These are phyloP conservation scores for Coelinius sp. DNA, from an alignment of 2,888 invertebrate species.

Conservation along the genomic window DNA sequence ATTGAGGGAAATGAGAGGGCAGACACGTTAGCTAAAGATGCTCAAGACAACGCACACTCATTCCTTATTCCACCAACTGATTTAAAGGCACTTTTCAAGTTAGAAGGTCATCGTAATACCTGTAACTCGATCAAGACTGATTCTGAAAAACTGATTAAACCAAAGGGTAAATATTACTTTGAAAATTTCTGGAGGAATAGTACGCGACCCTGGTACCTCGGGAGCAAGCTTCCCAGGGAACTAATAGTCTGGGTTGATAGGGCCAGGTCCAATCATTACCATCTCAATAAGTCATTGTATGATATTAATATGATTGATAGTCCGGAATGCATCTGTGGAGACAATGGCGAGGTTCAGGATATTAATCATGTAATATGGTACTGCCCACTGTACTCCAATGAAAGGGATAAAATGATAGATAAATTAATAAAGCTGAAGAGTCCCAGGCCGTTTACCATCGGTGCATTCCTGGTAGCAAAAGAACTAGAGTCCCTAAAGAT, in stretches of 20 bases:
- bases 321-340: neutral
- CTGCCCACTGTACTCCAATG: neutral
- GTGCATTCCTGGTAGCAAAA: neutral
- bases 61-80: constrained; percentile 28
- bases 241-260: constrained; percentile 7
- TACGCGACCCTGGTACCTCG: constrained; percentile 21
- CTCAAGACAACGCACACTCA: neutral
- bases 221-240: constrained; percentile 7
- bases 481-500: too few species aligned
- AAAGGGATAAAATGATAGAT: neutral
- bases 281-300: neutral
- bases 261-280: neutral
- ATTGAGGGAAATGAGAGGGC: constrained; percentile 37
- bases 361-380: neutral
- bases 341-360: neutral
- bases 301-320: neutral
- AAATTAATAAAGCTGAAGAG: neutral
- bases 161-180: constrained; percentile 32
- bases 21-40: constrained; percentile 31
- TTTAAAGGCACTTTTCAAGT: constrained; percentile 22
- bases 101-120: constrained; percentile 21
- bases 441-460: neutral
- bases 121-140: neutral
- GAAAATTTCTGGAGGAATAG: constrained; percentile 1
- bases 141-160: neutral